Evolutionary conservation across 2,113 vertebrate species (phyloP), one percentile per base, ranked within the genome.

Genomic region (Benitochromis conjunctus): DNA sequence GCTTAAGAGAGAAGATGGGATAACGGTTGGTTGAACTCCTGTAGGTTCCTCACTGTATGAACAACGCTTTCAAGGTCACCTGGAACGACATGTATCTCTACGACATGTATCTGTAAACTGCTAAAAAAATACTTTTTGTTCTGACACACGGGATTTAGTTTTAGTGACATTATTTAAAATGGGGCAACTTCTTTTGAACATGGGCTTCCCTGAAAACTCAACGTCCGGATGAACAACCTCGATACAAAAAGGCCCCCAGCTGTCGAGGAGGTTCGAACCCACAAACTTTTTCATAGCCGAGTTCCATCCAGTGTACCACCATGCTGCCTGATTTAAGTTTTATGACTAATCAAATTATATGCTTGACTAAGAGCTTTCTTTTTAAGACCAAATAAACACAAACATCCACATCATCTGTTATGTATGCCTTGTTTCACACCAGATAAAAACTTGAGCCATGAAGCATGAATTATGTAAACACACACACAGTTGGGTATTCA

Each of bases 1-100:
- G 89, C 87, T 85, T 21, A 60, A 83, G 87, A 71, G 81, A n/a
- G 53, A 88, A 81, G 80, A 89, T 18, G 80, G 55, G 57, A 29
- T 16, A 89, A 89, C 19, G 78, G 80, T 82, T 81, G 86, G 78
- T 86, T 86, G 83, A 86, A 55, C 43, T 78, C 43, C 76, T 12
- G 24, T 41, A 56, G 84, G n/a, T 84, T 41, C 24, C 18, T 81
- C 9, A 38, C 56, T 58, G 53, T 79, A 66, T 11, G 38, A 69
- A 16, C 14, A 58, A 36, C 60, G 69, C 41, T 81, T 57, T 89
- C 80, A 92, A 86, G 80, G 84, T 87, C 53, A 80, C 13, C 3
- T 54, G 58, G 31, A 58, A 60, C 26, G 51, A 51, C 26, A 26
- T 26, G 26, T 26, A 26, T 19, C 26, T 51, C 69, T 31, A 2